Base-by-base conservation (phyloP, 2,888 invertebrate species). In the Lithophane semibrunnea region DNA sequence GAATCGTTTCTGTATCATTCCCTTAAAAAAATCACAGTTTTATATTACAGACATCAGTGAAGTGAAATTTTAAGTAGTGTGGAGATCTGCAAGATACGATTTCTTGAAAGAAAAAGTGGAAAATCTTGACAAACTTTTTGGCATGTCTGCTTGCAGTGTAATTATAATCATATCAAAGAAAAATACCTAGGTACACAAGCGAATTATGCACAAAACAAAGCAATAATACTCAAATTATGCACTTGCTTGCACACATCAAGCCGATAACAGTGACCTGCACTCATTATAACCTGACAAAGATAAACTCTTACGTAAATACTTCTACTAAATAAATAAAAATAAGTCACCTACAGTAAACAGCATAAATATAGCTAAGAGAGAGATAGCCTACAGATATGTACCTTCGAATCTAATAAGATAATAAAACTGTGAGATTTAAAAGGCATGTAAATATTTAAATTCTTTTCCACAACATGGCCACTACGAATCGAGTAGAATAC, bases 351-450 rank as follows among this genome's bases (percentile, higher is more conserved):
- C 58, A 71, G 60, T 52, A 77, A 71, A 70, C 29, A 54, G 29
- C 42, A 60, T 54, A 49, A 13, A 72, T 58, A 85, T 56, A 61
- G 37, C 37, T 65, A 64, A 63, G 54, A 71, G 5, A 77, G 37
- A 56, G 52, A 69, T 74, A 79, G 83, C 44, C 63, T 83, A 79
- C 13, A 79, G 79, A 80, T 82, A 82, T 75, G 77, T 85, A 82
- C 42, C 68, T 61, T 72, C 52, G 29, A 78, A 73, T 42, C 49
- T 58, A 67, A 52, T 10, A 72, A 16, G 5, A 49, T 42, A 64
- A 83, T 80, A 85, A 86, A 85, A 87, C 85, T 88, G 88, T 88
- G 88, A 82, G 49, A 80, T 82, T 79, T 79, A 61, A 75, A 85
- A 82, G 77, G 75, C 54, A 73, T 72, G 66, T 80, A 58, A 61